phyloP scores from a whole-genome alignment of 2,888 invertebrate genomes.

The Thalpophila matura region DNA sequence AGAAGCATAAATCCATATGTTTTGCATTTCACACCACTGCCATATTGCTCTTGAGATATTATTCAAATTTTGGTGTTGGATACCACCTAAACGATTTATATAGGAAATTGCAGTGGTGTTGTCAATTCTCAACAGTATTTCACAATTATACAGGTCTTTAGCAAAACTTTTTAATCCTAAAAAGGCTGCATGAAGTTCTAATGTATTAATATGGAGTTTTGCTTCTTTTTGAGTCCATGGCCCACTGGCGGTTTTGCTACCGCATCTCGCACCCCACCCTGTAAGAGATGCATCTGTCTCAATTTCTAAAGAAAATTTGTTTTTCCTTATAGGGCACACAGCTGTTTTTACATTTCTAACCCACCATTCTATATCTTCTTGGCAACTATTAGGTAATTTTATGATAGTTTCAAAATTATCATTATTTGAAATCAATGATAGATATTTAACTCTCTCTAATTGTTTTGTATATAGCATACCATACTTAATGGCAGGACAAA shows the following conservation, averaged over 20 bases:
- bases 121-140: conserved; percentile 6
- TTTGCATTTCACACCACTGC: conserved; percentile 7
- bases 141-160: background rate
- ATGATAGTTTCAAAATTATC: conserved; percentile 7
- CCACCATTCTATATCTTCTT: background rate
- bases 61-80: conserved; percentile 4
- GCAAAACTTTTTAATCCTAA: conserved; percentile 3
- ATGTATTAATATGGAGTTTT: conserved; percentile 1
- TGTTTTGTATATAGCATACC: conserved; percentile 8
- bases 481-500: conserved; percentile 7
- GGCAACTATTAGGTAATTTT: conserved; percentile 8
- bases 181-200: conserved; percentile 1
- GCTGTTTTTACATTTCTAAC: background rate
- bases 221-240: background rate
- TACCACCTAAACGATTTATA: conserved; percentile 10
- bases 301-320: background rate
- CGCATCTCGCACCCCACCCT: conserved; percentile 11
- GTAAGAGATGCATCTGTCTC: conserved; percentile 6
- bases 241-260: background rate
- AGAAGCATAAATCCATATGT: conserved; percentile 1
- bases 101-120: conserved; percentile 11
- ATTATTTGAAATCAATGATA: conserved; percentile 8
- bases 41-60: conserved; percentile 9
- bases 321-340: background rate
- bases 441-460: conserved; percentile 12